A percentile compares a stretch with the other conserved stretches of the same genome.
Evolutionary conservation across 2,888 invertebrate species (phyloP).

Genomic region (Homarus gammarus): DNA sequence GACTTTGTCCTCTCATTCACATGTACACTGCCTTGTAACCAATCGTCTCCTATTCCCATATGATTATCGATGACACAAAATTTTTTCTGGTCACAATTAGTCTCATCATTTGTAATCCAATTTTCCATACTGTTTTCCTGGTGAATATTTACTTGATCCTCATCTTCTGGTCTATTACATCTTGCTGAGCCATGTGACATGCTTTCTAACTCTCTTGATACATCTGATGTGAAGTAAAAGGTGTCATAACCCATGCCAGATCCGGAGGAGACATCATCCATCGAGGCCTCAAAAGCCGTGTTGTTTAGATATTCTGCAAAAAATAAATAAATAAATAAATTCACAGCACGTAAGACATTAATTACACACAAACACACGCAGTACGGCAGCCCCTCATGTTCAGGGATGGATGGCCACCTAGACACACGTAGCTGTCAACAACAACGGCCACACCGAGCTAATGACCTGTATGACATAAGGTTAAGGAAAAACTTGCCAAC

Average conservation of each 20-base stretch:
- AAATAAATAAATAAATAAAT: too few species aligned
- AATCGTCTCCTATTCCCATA: neutral
- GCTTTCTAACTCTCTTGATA: conserved; percentile 31
- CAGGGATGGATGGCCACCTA: too few species aligned
- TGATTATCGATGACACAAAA: neutral
- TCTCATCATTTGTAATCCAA: neutral
- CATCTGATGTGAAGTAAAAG: conserved; percentile 40
- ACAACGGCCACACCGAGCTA: too few species aligned
- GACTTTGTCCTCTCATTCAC: neutral
- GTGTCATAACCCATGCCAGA: conserved; percentile 43
- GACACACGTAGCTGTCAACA: too few species aligned
- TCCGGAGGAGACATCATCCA: conserved; percentile 49
- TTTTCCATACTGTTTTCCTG: conserved; percentile 5
- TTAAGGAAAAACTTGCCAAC: too few species aligned
- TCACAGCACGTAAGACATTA: too few species aligned
- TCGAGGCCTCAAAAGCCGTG: conserved; percentile 25
- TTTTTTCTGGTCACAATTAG: neutral
- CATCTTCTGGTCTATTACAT: neutral
- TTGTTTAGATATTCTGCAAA: conserved; percentile 14
- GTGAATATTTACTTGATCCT: neutral
- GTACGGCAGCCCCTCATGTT: too few species aligned
- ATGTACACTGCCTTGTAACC: neutral
- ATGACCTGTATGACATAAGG: too few species aligned
- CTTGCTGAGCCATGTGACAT: conserved; percentile 39
- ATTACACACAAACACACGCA: too few species aligned